Conservation (phyloP, 1,140 invertebrate species). For the Telenomus remus region DNA sequence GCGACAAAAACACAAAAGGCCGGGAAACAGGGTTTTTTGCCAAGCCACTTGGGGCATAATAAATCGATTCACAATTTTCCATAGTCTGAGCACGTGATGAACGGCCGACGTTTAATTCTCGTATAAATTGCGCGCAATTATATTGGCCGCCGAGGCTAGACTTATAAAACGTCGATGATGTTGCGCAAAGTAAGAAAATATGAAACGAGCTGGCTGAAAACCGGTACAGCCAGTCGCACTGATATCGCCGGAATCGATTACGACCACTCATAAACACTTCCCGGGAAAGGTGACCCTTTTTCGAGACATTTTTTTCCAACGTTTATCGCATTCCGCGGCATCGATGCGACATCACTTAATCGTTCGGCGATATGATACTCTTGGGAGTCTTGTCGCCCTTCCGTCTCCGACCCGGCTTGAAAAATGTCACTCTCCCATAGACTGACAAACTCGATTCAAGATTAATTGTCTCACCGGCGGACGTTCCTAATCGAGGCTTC, state of each 20-base stretch:
- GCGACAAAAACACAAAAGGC: slow-evolving; percentile 33
- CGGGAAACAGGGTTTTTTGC: slow-evolving; percentile 27
- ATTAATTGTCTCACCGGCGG: slow-evolving; percentile 16
- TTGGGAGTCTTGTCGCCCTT: neutral
- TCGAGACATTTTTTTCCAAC: slow-evolving; percentile 38
- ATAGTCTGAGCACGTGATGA: slow-evolving; percentile 46
- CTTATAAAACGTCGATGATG: slow-evolving; percentile 37
- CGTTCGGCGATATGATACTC: slow-evolving; percentile 44
- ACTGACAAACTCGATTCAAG: slow-evolving; percentile 29
- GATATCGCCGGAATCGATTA: slow-evolving; percentile 62
- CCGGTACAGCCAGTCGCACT: slow-evolving; percentile 45
- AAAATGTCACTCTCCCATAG: neutral
- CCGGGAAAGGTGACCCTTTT: slow-evolving; percentile 52
- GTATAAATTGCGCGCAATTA: slow-evolving; percentile 43
- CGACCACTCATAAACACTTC: slow-evolving; percentile 56
- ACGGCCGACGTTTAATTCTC: slow-evolving; percentile 41
- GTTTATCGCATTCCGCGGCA: slow-evolving; percentile 49
- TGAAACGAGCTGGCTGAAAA: slow-evolving; percentile 37
- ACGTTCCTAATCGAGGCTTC: slow-evolving; percentile 10
- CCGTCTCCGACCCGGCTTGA: neutral
- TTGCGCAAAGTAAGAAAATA: slow-evolving; percentile 44
- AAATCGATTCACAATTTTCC: slow-evolving; percentile 52
- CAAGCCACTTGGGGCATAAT: slow-evolving; percentile 22
- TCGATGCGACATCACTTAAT: slow-evolving; percentile 54
- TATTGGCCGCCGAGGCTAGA: slow-evolving; percentile 25